phyloP scores from a whole-genome alignment of 92 coral and sea anemone species.

The Pocillopora meandrina region DNA sequence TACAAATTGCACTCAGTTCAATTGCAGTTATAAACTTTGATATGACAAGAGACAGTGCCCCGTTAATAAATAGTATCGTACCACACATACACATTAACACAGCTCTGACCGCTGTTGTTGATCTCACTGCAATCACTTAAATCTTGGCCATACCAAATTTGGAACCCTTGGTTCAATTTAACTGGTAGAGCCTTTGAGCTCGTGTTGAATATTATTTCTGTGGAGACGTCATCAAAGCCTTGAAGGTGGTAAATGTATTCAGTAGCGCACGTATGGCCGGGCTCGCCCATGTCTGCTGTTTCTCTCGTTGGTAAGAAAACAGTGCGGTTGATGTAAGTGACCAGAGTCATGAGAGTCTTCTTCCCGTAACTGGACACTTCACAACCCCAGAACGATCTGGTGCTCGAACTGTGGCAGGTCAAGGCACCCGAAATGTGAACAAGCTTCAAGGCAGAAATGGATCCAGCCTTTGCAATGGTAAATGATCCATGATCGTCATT shows the following conservation, averaged over 20 bases:
- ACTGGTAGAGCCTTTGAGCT: not conserved
- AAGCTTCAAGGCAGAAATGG: not conserved
- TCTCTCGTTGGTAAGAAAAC: not conserved
- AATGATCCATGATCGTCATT: constrained; percentile 1
- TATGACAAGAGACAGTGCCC: not conserved
- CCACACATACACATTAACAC: constrained; percentile 21
- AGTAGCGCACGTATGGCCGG: not conserved
- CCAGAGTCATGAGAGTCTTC: constrained; percentile 10
- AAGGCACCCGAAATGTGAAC: not conserved
- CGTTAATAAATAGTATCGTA: not conserved
- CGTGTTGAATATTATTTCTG: constrained; percentile 10
- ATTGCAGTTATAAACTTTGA: not conserved
- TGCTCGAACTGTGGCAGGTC: not conserved
- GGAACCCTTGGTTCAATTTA: not conserved
- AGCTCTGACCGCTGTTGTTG: constrained; percentile 1
- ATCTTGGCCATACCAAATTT: constrained; percentile 7
- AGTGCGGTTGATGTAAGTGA: not conserved
- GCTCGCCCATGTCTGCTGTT: not conserved
- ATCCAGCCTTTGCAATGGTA: not conserved
- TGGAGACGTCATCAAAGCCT: not conserved
- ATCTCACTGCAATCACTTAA: not conserved
- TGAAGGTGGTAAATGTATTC: not conserved
- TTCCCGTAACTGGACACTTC: not conserved
- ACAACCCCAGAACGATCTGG: constrained; percentile 10
- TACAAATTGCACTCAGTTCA: too few species aligned